phyloP scores from a whole-genome alignment of 1,140 invertebrate genomes.

The Camponotus pennsylvanicus region DNA sequence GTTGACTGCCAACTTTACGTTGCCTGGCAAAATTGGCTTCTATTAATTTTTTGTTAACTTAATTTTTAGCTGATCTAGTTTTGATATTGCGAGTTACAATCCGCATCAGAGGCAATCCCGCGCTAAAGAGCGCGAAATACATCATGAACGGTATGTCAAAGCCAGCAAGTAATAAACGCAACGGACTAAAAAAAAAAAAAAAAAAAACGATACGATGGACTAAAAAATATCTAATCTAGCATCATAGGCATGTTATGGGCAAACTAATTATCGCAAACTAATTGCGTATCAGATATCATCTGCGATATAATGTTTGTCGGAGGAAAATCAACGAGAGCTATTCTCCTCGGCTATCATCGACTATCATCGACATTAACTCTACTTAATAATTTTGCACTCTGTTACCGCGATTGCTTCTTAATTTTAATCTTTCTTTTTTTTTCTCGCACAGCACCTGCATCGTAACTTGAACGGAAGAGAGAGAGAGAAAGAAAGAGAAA shows the following conservation, averaged over 20 bases:
- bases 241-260: conserved; percentile 10
- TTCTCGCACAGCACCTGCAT: conserved; percentile 72
- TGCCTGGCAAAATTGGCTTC: background rate
- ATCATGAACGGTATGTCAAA: conserved; percentile 71
- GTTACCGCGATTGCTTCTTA: background rate
- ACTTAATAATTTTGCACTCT: conserved; percentile 13
- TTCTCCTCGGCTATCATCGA: conserved; percentile 40
- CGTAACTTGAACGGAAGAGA: conserved; percentile 73
- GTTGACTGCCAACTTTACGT: conserved; percentile 7
- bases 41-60: conserved; percentile 64
- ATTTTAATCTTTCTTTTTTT: conserved; percentile 61
- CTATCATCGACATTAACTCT: conserved; percentile 37
- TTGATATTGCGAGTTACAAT: conserved; percentile 67
- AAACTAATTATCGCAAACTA: conserved; percentile 36
- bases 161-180: conserved; percentile 16
- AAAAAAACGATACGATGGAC: background rate
- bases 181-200: conserved; percentile 27
- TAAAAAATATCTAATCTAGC: conserved; percentile 34
- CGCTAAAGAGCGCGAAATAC: conserved; percentile 64
- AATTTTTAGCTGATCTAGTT: conserved; percentile 69
- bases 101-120: conserved; percentile 53
- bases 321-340: conserved; percentile 40
- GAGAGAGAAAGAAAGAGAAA: conserved; percentile 25
- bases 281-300: conserved; percentile 30
- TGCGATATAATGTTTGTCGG: background rate